A percentile compares a stretch with the other conserved stretches of the same genome.
These are phyloP conservation scores for Pammene fasciana DNA, from an alignment of 2,888 invertebrate species.

Conservation along the genomic window DNA sequence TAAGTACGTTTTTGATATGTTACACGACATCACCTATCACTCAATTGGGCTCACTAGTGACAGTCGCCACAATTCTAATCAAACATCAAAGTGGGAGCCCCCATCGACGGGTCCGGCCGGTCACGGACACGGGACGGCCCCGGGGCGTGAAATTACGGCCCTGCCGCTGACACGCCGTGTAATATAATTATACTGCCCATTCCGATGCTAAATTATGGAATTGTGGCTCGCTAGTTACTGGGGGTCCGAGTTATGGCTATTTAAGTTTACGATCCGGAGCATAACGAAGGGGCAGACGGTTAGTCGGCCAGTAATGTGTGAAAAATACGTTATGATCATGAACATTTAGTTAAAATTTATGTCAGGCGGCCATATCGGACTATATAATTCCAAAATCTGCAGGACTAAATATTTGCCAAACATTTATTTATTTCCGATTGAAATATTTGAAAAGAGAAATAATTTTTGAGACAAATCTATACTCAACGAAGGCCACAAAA, in stretches of 20 bases:
- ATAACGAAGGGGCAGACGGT: background rate
- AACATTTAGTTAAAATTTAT: background rate
- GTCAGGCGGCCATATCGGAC: too few relatives aligned
- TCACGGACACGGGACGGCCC: conserved; percentile 3
- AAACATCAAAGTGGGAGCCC: background rate
- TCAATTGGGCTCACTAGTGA: too few relatives aligned
- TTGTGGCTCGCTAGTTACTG: conserved; percentile 11
- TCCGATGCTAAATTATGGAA: conserved; percentile 20
- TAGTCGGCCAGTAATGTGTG: background rate
- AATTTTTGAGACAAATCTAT: too few relatives aligned
- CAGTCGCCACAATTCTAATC: too few relatives aligned
- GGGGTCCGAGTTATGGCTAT: conserved; percentile 6
- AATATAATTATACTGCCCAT: conserved; percentile 31
- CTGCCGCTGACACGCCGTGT: conserved; percentile 20
- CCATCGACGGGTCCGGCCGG: background rate
- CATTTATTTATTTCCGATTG: too few relatives aligned
- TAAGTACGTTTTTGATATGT: too few relatives aligned
- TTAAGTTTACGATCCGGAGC: background rate
- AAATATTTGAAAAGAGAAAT: too few relatives aligned
- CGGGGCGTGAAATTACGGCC: conserved; percentile 35
- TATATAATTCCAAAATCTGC: too few relatives aligned
- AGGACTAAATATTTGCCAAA: too few relatives aligned
- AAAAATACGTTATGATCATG: background rate
- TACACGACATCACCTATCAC: too few relatives aligned
- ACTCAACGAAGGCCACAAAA: too few relatives aligned